Percentiles rank a stretch among this genome's conserved stretches.
These are phyloP conservation scores for Sinocyclocheilus grahami DNA, from an alignment of 2,113 vertebrate species.

Conservation along the genomic window DNA sequence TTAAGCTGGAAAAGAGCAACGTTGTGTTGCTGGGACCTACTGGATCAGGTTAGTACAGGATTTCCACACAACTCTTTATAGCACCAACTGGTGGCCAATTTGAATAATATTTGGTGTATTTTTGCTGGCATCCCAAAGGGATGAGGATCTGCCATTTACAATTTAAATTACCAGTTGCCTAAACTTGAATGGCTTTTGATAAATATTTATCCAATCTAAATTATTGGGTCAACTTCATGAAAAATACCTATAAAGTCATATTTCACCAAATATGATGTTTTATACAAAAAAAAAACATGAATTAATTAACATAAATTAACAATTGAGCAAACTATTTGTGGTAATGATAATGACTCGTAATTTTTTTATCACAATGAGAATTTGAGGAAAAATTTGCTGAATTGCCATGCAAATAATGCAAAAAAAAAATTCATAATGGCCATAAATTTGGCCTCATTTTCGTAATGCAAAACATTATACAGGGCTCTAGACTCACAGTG, in stretches of 20 bases:
- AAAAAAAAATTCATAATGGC: neutral
- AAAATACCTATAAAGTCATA: neutral
- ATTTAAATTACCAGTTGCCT: neutral
- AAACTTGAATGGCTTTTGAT: neutral
- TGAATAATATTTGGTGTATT: neutral
- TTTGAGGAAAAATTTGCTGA: neutral
- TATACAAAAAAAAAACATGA: too few relatives aligned
- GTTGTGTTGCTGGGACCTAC: conserved; percentile 96
- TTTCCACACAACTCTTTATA: neutral
- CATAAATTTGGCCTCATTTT: too few relatives aligned
- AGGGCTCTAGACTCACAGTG: too few relatives aligned
- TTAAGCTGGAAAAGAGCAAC: conserved; percentile 98
- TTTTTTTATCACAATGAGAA: neutral
- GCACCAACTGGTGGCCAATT: neutral
- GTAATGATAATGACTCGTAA: too few relatives aligned
- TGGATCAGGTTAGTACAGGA: conserved; percentile 84
- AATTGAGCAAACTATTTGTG: neutral
- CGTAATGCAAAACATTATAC: too few relatives aligned
- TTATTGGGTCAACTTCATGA: neutral
- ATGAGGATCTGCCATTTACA: neutral
- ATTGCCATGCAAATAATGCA: neutral
- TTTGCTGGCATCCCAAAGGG: too few relatives aligned
- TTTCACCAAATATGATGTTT: neutral
- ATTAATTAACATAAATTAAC: too few relatives aligned
- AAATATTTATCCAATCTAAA: neutral